phyloP scores from a whole-genome alignment of 2,113 vertebrate species.

The Micronisus gabar region DNA sequence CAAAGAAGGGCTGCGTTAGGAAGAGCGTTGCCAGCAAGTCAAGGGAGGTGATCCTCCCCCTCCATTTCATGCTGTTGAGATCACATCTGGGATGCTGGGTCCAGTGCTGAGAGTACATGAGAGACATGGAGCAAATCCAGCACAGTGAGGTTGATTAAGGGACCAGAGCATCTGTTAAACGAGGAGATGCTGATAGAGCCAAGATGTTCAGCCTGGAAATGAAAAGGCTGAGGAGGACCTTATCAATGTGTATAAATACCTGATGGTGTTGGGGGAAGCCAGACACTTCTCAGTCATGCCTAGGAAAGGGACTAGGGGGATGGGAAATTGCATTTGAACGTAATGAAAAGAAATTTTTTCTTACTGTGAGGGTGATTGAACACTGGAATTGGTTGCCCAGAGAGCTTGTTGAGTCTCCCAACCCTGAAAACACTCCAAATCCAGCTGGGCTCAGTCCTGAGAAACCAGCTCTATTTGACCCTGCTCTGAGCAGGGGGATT shows the following conservation, averaged over 20 bases:
- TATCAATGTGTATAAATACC: not conserved
- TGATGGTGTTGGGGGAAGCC: not conserved
- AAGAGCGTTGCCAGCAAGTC: not conserved
- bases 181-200: not conserved
- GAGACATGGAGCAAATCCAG: not conserved
- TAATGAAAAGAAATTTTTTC: not conserved
- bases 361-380: not conserved
- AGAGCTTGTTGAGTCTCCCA: not conserved
- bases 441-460: not conserved
- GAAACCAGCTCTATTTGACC: not conserved
- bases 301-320: not conserved
- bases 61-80: not conserved
- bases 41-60: not conserved
- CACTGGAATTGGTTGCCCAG: not conserved
- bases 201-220: not conserved
- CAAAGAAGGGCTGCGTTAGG: not conserved
- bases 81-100: not conserved
- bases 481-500: not conserved
- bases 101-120: not conserved
- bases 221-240: not conserved
- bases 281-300: not conserved
- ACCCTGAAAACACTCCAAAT: not conserved
- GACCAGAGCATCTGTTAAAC: not conserved
- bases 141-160: not conserved
- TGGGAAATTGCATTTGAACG: not conserved